These are phyloP conservation scores for Diarsia dahlii DNA, from an alignment of 2,888 invertebrate genomes.

Conservation along the genomic window DNA sequence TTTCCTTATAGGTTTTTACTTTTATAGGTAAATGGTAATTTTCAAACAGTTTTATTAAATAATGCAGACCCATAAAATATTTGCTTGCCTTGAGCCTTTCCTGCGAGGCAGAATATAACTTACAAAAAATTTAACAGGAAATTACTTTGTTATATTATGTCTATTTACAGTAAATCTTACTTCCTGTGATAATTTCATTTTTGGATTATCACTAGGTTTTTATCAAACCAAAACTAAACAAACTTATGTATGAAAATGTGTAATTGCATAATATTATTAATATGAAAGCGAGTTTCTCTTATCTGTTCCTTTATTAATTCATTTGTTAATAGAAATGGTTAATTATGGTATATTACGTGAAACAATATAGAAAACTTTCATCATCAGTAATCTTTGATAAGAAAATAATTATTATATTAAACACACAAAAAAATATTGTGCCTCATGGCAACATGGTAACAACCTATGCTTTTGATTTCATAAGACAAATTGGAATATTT, in stretches of 20 bases:
- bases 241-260: neutral
- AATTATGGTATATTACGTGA: neutral
- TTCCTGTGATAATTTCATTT: neutral
- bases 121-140: neutral
- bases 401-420: neutral
- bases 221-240: slow-evolving; percentile 12
- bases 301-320: slow-evolving; percentile 11
- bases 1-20: too few species aligned
- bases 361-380: neutral
- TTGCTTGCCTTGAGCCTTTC: slow-evolving; percentile 14
- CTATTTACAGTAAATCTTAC: neutral
- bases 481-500: neutral
- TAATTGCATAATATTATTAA: neutral
- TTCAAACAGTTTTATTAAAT: neutral
- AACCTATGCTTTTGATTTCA: neutral
- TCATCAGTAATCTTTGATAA: neutral
- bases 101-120: neutral
- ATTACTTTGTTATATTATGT: neutral
- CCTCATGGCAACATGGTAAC: neutral
- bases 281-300: neutral
- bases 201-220: neutral
- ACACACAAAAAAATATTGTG: neutral
- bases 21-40: too few species aligned
- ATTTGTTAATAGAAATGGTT: neutral
- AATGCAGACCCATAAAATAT: neutral